phyloP scores from a whole-genome alignment of 2,797 vertebrate genomes.

The Melopsittacus undulatus region DNA sequence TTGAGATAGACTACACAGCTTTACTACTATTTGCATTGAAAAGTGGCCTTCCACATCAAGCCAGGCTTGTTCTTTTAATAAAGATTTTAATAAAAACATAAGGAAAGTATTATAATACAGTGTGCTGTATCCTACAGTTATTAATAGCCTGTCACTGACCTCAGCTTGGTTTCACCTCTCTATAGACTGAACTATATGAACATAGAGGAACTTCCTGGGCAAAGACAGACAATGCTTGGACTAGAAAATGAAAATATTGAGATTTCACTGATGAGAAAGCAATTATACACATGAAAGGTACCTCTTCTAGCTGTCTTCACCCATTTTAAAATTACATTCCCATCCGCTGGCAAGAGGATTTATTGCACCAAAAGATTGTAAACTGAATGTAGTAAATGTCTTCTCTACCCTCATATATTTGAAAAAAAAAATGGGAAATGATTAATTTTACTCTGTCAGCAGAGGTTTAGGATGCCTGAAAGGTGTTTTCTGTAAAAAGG shows the following conservation, averaged over 20 bases:
- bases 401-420: not conserved
- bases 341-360: not conserved
- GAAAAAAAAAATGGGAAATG: not conserved
- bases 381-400: not conserved
- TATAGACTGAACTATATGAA: not conserved
- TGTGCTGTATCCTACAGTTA: not conserved
- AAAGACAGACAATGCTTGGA: not conserved
- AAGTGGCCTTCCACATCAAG: not conserved
- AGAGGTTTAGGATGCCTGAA: not conserved
- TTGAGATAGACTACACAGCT: not conserved
- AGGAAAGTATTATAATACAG: not conserved
- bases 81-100: not conserved
- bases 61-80: too few species aligned
- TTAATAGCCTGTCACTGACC: not conserved
- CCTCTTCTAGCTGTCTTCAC: not conserved
- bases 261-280: not conserved
- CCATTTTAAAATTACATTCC: not conserved
- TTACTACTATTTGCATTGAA: not conserved
- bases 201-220: not conserved
- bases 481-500: not conserved
- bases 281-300: not conserved
- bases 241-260: not conserved
- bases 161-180: not conserved
- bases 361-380: not conserved
- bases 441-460: not conserved